Evolutionary conservation across 2,113 vertebrate genomes (phyloP), one percentile per base, ranked within the genome.

Genomic region (Eolophus roseicapilla): DNA sequence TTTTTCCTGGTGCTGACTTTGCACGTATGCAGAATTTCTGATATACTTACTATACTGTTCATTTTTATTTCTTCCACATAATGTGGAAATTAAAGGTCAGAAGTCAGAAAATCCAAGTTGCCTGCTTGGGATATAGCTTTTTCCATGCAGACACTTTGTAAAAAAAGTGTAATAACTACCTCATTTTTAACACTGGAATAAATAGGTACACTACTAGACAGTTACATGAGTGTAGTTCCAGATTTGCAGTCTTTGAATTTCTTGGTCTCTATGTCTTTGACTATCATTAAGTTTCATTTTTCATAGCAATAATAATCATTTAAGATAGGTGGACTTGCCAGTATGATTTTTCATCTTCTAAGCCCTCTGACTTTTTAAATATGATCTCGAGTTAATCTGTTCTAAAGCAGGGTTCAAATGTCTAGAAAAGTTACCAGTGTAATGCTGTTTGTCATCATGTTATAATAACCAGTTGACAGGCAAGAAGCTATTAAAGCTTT

Each of bases 401-500:
- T 86, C 85, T 92, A 89, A 95, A 85, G 41, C 67, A 62, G 2
- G 3, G 76, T 69, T 95, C 39, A 95, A 68, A 85, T 76, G 74
- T 90, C 94, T 92, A 47, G 84, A 60, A 67, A 86, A 86, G 84
- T 94, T 94, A 79, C 65, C 83, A 39, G 37, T 20, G 88, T 76
- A 86, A 79, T 82, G 79, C 71, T 89, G 63, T 97, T 96, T 95
- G 80, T 96, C 92, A 95, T 97, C 91, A 75, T 95, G 57, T 88
- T 93, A 47, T 79, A 94, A 97, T 86, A 78, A 87, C 63, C 62
- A 49, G 62, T 59, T 7, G 25, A 94, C 86, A 92, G 50, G 79
- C 92, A 95, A 93, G 64, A 97, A 95, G 92, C 50, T 89, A 93
- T 96, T 97, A 86, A 96, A 95, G 90, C 68, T 67, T 93, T 93